Conservation (phyloP, 2,113 vertebrate genomes). For the Coptodon rendalli region DNA sequence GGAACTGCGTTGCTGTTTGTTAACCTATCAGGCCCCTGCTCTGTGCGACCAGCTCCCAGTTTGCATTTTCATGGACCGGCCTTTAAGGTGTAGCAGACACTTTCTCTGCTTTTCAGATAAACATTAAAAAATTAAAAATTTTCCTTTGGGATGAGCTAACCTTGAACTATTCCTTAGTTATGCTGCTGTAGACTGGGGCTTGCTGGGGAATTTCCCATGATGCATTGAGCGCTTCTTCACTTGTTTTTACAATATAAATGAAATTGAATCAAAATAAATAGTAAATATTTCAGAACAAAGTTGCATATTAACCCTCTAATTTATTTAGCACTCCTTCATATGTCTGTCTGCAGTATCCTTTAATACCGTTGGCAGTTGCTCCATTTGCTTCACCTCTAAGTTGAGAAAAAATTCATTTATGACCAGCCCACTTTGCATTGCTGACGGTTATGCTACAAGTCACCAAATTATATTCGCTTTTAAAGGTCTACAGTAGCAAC, state of each 20-base stretch:
- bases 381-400: not conserved
- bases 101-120: not conserved
- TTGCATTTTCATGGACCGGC: not conserved
- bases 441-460: not conserved
- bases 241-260: not conserved
- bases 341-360: not conserved
- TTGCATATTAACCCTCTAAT: not conserved
- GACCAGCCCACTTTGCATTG: not conserved
- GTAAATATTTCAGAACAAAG: not conserved
- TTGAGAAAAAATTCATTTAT: not conserved
- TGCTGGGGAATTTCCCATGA: not conserved
- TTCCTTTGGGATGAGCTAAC: not conserved
- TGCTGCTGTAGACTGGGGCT: not conserved
- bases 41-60: rapidly evolving
- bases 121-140: not conserved
- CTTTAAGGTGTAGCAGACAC: not conserved
- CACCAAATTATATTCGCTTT: not conserved
- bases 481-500: not conserved
- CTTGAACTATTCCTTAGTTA: not conserved
- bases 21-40: not conserved
- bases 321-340: not conserved
- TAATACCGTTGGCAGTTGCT: not conserved
- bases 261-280: not conserved
- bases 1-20: not conserved
- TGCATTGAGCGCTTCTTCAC: not conserved